Conservation (phyloP, 2,113 vertebrate genomes). For the Thamnophis sirtalis region DNA sequence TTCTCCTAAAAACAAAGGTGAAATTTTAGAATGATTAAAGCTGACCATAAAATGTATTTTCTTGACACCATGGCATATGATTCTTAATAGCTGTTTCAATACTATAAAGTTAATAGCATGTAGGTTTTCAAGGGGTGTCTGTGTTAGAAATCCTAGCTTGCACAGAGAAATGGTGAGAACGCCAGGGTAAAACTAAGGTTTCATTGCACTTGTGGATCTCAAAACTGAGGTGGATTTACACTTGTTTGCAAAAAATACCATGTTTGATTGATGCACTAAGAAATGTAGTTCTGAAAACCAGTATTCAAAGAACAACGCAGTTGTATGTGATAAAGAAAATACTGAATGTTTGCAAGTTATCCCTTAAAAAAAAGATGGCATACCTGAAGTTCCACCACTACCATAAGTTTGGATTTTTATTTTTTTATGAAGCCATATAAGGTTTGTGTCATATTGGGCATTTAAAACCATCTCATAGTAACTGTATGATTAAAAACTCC, state of each 20-base stretch:
- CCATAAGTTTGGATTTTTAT: neutral
- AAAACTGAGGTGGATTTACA: neutral
- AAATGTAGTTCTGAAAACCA: neutral
- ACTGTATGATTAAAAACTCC: neutral
- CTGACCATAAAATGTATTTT: neutral
- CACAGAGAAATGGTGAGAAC: neutral
- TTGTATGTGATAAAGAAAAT: neutral
- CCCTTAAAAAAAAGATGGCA: neutral
- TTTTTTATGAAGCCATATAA: neutral
- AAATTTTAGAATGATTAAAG: neutral
- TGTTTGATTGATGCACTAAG: neutral
- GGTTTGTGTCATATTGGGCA: neutral
- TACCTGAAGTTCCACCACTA: neutral
- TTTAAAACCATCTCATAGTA: neutral
- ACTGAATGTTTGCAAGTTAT: neutral
- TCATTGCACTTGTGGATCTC: neutral
- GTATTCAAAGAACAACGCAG: neutral
- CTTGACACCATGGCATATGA: neutral
- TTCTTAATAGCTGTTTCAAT: neutral
- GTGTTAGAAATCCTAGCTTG: neutral
- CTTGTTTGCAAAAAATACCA: neutral
- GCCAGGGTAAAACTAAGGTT: neutral
- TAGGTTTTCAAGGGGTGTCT: neutral
- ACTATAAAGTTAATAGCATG: neutral
- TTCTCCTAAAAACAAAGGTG: constrained; percentile 74